phyloP scores from a whole-genome alignment of 2,113 vertebrate genomes.

The Hyperoodon ampullatus region DNA sequence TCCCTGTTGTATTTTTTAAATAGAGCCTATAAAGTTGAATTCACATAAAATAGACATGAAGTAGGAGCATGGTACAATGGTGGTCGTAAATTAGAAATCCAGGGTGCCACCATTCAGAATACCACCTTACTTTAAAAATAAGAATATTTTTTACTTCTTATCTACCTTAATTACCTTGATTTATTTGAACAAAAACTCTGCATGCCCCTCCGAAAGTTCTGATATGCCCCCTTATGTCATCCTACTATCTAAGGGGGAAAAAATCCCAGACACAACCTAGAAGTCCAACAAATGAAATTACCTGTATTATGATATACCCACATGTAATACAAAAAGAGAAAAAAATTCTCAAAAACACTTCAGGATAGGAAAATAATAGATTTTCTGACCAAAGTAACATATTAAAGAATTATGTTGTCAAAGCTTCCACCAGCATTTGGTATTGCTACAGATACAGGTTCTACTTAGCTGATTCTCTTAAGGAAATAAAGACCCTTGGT shows the following conservation, averaged over 20 bases:
- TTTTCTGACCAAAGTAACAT: not conserved
- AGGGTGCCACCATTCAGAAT: not conserved
- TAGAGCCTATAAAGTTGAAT: not conserved
- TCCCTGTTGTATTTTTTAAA: not conserved
- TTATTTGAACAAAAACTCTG: not conserved
- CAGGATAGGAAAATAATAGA: not conserved
- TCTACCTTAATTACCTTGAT: not conserved
- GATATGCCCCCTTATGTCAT: not conserved
- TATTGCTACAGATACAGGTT: not conserved
- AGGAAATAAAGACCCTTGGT: not conserved
- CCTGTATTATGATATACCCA: not conserved
- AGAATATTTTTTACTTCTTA: not conserved
- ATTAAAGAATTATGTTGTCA: not conserved
- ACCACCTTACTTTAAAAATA: not conserved
- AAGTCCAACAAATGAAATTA: not conserved
- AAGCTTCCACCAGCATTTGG: not conserved
- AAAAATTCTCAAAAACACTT: not conserved
- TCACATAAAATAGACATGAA: not conserved
- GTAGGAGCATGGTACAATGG: not conserved
- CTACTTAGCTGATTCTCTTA: not conserved
- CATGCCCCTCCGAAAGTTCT: not conserved
- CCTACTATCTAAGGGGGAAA: not conserved
- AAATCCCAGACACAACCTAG: not conserved
- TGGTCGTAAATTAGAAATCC: not conserved
- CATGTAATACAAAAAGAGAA: not conserved